These are phyloP conservation scores for Otus sunia DNA, from an alignment of 2,113 vertebrate species.

Conservation along the genomic window DNA sequence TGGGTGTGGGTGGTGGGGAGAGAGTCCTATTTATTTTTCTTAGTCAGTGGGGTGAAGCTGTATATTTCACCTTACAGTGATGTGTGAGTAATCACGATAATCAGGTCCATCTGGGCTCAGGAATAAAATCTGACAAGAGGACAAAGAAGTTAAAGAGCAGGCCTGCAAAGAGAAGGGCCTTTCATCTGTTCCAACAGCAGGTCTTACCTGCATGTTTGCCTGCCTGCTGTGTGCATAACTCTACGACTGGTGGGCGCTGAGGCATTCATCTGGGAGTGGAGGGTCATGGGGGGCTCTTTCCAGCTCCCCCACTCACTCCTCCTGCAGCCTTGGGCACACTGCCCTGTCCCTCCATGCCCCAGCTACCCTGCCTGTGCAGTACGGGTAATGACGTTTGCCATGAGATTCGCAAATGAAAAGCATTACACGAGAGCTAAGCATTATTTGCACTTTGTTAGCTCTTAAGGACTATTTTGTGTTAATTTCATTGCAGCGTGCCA, in stretches of 20 bases:
- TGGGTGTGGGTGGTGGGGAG: constrained; percentile 56
- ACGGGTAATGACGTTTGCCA: neutral
- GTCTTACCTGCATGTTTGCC: neutral
- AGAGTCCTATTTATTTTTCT: constrained; percentile 63
- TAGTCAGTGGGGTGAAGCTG: constrained; percentile 48
- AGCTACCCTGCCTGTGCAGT: neutral
- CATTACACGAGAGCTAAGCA: neutral
- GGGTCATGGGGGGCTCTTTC: neutral
- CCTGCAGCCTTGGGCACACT: neutral
- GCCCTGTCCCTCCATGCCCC: neutral
- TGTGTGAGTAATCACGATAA: constrained; percentile 51
- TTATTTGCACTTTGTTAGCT: neutral
- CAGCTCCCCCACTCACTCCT: neutral
- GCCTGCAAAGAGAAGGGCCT: neutral
- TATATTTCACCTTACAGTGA: constrained; percentile 33
- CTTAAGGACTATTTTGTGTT: constrained; percentile 6
- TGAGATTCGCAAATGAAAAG: neutral
- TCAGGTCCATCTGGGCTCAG: constrained; percentile 36
- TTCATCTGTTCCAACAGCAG: neutral
- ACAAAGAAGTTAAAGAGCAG: constrained; percentile 41
- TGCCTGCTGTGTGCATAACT: neutral
- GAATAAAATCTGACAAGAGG: constrained; percentile 40
- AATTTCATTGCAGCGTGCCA: neutral
- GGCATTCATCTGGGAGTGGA: neutral
- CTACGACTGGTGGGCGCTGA: neutral